These are phyloP conservation scores for Pollenia amentaria DNA, from an alignment of 2,888 invertebrate species.

Conservation along the genomic window DNA sequence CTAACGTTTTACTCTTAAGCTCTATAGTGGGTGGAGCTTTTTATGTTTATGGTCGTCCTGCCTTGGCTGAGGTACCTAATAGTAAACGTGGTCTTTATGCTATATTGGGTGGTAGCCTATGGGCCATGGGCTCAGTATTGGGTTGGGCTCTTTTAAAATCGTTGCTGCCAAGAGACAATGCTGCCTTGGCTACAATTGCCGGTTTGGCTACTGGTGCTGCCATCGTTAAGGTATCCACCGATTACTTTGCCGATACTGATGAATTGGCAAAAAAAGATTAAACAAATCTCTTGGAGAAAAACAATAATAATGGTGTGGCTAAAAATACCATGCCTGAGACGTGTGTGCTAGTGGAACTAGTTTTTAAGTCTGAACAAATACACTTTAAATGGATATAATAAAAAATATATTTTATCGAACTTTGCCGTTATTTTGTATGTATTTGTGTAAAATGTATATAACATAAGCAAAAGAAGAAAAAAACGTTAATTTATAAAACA, in stretches of 20 bases:
- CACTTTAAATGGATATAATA: slow-evolving; percentile 28
- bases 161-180: slow-evolving; percentile 85
- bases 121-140: slow-evolving; percentile 95
- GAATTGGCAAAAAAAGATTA: slow-evolving; percentile 78
- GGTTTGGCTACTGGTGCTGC: slow-evolving; percentile 82
- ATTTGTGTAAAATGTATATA: slow-evolving; percentile 36
- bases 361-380: not conserved
- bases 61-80: slow-evolving; percentile 88
- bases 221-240: slow-evolving; percentile 82
- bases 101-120: slow-evolving; percentile 90
- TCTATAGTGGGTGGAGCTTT: slow-evolving; percentile 93
- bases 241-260: slow-evolving; percentile 83
- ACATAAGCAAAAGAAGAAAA: not conserved
- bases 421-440: slow-evolving; percentile 25
- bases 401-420: slow-evolving; percentile 7
- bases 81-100: slow-evolving; percentile 88
- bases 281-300: slow-evolving; percentile 6
- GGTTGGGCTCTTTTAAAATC: slow-evolving; percentile 94
- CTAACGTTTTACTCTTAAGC: slow-evolving; percentile 92
- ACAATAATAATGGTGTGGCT: slow-evolving; percentile 22
- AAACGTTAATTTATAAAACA: slow-evolving; percentile 24
- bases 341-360: slow-evolving; percentile 34
- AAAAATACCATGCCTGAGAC: slow-evolving; percentile 19
- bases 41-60: slow-evolving; percentile 92
- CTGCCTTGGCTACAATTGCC: slow-evolving; percentile 80